A percentile compares a stretch with the other conserved stretches of the same genome.
Evolutionary conservation across 2,888 invertebrate genomes (phyloP).

Genomic region (Teleiodes luculella): DNA sequence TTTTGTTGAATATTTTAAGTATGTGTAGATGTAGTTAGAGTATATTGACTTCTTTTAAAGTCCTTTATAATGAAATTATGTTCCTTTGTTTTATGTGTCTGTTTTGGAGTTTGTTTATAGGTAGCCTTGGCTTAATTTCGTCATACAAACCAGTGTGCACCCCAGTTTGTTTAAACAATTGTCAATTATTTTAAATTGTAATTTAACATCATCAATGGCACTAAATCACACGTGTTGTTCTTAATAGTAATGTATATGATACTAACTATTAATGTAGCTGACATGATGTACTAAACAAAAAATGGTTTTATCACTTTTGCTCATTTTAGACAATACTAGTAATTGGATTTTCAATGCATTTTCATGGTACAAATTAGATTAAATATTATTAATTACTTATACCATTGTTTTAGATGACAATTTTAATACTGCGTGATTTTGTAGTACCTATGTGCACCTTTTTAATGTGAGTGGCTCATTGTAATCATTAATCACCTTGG

Average conservation of each 20-base stretch:
- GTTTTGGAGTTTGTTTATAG: slow-evolving; percentile 47
- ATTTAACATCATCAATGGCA: neutral
- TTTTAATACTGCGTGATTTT: no score
- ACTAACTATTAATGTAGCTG: no score
- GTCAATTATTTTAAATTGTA: slow-evolving; percentile 33
- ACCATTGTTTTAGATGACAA: neutral
- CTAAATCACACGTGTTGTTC: neutral
- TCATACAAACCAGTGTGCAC: slow-evolving; percentile 11
- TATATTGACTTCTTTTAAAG: slow-evolving; percentile 36
- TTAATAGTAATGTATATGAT: neutral
- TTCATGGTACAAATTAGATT: slow-evolving; percentile 70
- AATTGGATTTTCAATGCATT: slow-evolving; percentile 38
- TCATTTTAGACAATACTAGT: slow-evolving; percentile 62
- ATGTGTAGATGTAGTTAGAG: slow-evolving; percentile 26
- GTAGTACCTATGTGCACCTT: neutral
- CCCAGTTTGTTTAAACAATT: slow-evolving; percentile 27
- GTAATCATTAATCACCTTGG: no score
- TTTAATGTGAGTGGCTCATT: no score
- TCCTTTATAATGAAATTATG: slow-evolving; percentile 44
- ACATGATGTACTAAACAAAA: no score
- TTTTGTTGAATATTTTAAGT: slow-evolving; percentile 22
- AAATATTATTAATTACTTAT: slow-evolving; percentile 26
- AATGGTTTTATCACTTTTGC: slow-evolving; percentile 25
- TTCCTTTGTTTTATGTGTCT: slow-evolving; percentile 37
- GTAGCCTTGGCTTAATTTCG: slow-evolving; percentile 51